Evolutionary conservation across 2,113 vertebrate species (phyloP).

Genomic region (Forbesichthys papilliferus): DNA sequence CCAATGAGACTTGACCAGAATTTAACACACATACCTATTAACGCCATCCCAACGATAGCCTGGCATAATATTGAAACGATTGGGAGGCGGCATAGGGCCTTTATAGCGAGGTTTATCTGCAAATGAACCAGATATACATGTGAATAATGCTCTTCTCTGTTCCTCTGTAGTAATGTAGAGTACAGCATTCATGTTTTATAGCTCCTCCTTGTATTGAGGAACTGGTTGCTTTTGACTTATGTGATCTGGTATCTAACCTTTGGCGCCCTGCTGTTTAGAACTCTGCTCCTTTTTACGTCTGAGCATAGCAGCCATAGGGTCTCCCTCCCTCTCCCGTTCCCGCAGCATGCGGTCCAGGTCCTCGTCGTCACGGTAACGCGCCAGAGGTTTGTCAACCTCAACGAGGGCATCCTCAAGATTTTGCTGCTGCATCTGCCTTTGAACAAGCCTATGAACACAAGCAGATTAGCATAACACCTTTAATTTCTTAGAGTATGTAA

Average conservation of each 20-base stretch:
- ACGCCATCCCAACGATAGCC: conserved; percentile 97
- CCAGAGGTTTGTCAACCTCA: conserved; percentile 92
- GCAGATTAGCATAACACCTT: background rate
- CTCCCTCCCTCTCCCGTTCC: conserved; percentile 91
- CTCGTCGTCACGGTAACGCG: conserved; percentile 87
- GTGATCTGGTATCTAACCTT: conserved; percentile 26
- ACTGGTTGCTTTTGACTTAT: too few species aligned
- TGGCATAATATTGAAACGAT: conserved; percentile 90
- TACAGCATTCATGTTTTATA: too few species aligned
- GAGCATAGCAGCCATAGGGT: conserved; percentile 93
- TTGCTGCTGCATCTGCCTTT: conserved; percentile 87
- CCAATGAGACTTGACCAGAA: background rate
- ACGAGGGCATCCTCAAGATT: conserved; percentile 85
- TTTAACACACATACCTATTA: conserved; percentile 80
- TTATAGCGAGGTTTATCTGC: conserved; percentile 87
- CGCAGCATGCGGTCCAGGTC: conserved; percentile 92
- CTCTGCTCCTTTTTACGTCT: conserved; percentile 85
- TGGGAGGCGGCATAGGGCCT: conserved; percentile 89
- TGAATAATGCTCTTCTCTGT: too few species aligned
- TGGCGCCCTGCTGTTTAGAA: conserved; percentile 79
- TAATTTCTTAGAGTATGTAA: background rate
- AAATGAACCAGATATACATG: conserved; percentile 10
- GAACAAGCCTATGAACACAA: conserved; percentile 79
- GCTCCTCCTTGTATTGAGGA: too few species aligned
- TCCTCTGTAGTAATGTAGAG: too few species aligned